Evolutionary conservation across 2,888 invertebrate species (phyloP), one percentile per base, ranked within the genome.

Genomic region (Elegia similella): DNA sequence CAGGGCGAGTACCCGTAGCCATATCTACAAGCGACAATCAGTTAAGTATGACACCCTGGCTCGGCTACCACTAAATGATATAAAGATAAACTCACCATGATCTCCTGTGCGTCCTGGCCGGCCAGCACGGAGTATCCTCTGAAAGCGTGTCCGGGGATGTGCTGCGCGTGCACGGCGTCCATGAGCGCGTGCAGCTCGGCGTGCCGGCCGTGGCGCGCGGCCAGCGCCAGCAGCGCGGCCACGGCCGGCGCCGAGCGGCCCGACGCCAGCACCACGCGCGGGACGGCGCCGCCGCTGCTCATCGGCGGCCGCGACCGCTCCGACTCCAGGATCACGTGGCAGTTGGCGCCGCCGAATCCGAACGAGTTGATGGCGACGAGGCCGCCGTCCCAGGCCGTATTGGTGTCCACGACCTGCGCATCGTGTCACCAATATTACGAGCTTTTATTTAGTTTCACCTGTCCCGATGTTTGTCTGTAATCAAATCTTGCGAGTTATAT

Each of bases 271-370:
- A 97, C 93, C 42, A 85, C 43, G 87, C 91, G 68, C 90, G 93
- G 92, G 69, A 66, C 57, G 12, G 52, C 52, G 78, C 12, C 93
- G 59, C 53, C 55, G 57, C 32, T 13, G 30, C 7, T n/a, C 13
- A 77, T 94, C 95, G 6, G 32, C 44, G 94, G 94, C 75, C 95
- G 95, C 63, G 60, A 67, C 0, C 95, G 93, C 80, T 96, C 95
- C 6, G 97, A 96, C 78, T 95, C 95, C 12, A 98, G 92, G 67
- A 98, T 93, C 0, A 97, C 89, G 86, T 98, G 98, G 12, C 97
- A 98, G 86, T 98, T 98, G 44, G 98, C 97, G 56, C 99, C 99
- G 62, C 99, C 63, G 88, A 99, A 99, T 13, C 99, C 99, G 84
- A 99, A 99, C 7, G 98, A 98, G 91, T 99, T 99, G 32, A 99